Evolutionary conservation across 1,140 invertebrate species (phyloP), one percentile per base, ranked within the genome.

Genomic region (Eumeta japonica): DNA sequence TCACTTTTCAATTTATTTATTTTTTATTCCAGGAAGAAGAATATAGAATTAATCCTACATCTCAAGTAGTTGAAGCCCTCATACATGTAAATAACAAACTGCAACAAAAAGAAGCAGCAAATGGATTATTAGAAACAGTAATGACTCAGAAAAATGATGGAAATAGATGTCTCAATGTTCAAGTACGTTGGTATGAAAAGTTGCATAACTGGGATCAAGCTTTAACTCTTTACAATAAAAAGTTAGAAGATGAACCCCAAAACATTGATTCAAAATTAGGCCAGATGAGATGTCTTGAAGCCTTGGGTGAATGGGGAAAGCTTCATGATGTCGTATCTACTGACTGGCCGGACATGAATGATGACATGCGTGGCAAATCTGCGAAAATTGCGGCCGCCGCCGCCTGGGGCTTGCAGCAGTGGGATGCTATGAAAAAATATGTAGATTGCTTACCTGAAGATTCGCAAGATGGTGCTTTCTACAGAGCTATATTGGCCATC

Each of bases 71-170:
- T 0, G 94, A 97, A 62, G 85, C 92, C 1, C 76, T 98, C 0
- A 98, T 98, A 53, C 91, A 93, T 5, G 98, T 98, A 40, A 99
- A 99, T 56, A 99, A 99, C 62, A 98, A 99, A 75, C 75, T 99
- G 7, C 96, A 99, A 61, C 94, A 99, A 58, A 91, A 93, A 48
- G 97, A 99, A 76, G 95, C 95, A 0, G 95, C 97, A 1, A 88
- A 91, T 46, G 96, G 89, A 20, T 65, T 97, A 1, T 64, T 99
- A 16, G 87, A 94, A 46, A 94, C 92, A 61, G 92, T 97, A 0
- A 92, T 89, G 78, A 85, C 85, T 46, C 86, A 91, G 50, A 81
- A 87, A 43, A 83, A 83, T 30, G 79, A 74, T 19, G 77, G 75
- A 0, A 75, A 82, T 54, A 52, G 70, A 31, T 76, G 79, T 37